Conservation (phyloP, 1,140 invertebrate genomes). For the Sitobion miscanthi region DNA sequence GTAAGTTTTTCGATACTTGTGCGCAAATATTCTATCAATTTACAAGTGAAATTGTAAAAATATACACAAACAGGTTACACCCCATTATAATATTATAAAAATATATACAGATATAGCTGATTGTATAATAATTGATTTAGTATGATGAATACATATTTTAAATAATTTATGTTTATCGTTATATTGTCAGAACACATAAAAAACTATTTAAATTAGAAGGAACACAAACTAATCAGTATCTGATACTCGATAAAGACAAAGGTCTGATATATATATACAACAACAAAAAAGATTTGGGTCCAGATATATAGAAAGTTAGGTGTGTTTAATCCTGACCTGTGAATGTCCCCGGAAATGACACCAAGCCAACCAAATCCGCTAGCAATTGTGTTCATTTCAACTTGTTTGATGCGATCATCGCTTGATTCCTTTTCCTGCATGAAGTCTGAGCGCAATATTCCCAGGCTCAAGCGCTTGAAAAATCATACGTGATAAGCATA, state of each 20-base stretch:
- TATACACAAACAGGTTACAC: neutral
- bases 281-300: constrained; percentile 25
- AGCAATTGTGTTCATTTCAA: constrained; percentile 96
- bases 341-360: constrained; percentile 73
- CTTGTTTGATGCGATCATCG: constrained; percentile 79
- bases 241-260: constrained; percentile 31
- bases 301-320: constrained; percentile 37
- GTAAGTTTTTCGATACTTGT: neutral
- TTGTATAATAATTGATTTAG: neutral
- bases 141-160: neutral
- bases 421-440: constrained; percentile 74
- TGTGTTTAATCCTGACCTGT: constrained; percentile 69
- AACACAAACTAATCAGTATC: neutral
- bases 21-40: neutral
- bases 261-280: neutral
- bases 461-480: constrained; percentile 71
- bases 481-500: constrained; percentile 41
- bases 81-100: neutral
- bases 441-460: constrained; percentile 78
- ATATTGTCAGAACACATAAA: constrained; percentile 8
- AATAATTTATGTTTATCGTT: neutral
- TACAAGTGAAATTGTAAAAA: neutral
- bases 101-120: neutral
- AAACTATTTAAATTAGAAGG: neutral
- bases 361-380: constrained; percentile 92